Evolutionary conservation across 2,797 vertebrate species (phyloP), one percentile per base, ranked within the genome.

Genomic region (Furcifer pardalis): DNA sequence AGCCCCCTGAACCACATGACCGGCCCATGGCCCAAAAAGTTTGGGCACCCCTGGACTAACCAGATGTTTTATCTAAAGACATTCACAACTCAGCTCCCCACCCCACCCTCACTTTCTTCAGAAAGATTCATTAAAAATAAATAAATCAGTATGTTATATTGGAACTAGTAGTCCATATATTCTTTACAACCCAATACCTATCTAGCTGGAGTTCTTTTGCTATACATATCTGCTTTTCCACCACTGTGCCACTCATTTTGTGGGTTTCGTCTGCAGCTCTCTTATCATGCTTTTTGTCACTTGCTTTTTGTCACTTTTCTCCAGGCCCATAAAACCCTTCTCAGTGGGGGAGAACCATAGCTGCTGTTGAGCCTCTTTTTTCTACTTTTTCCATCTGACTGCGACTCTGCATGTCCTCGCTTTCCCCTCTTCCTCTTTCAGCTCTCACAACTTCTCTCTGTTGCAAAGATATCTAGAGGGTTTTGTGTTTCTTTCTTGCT

Each of bases 221-320:
- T 21, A 32, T 5, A 46, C 15, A 83, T 69, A 77, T 83, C 82
- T 65, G 72, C 0, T 0, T 78, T 56, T 46, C 74, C 1, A 0
- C 72, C 88, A 74, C 72, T 35, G 71, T 37, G 25, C 46, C 85
- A 89, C 46, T 23, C 79, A 88, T 84, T 81, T 37, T 84, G 62
- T 65, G 89, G 81, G 89, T 73, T 73, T 87, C 84, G 86, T 83
- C 0, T 84, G 89, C 83, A 79, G 81, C 85, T 68, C 86, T 76
- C 80, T 85, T 62, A 78, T 77, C 86, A 87, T 42, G 86, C 84
- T 83, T 87, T 87, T 84, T 89, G 86, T 88, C 88, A 78, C 76
- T 44, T 56, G 4, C 82, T 87, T 77, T 49, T 12, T 66, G 77
- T 81, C 76, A 87, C 66, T 85, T 52, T 79, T 80, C 66, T 30